phyloP scores from a whole-genome alignment of 2,888 invertebrate species.

The Xylophagus ater region DNA sequence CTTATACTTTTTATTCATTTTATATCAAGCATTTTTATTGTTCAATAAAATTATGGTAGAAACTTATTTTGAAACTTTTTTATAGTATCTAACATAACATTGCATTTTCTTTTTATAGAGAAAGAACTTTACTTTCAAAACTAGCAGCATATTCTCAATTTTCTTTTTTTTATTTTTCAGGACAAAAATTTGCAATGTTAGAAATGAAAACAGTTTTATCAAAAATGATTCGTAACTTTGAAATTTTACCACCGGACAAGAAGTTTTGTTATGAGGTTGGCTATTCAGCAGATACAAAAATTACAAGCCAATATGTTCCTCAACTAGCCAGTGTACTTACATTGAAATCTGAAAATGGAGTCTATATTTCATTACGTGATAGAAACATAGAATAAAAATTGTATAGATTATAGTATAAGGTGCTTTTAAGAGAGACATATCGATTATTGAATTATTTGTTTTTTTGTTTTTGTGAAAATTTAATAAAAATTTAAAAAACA shows the following conservation, averaged over 20 bases:
- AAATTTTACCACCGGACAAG: conserved; percentile 30
- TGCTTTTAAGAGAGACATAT: no score
- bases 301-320: conserved; percentile 35
- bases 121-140: no score
- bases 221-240: conserved; percentile 42
- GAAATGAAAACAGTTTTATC: conserved; percentile 45
- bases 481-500: no score
- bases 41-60: no score
- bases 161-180: conserved; percentile 19
- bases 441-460: no score
- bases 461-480: no score
- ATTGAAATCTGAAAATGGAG: conserved; percentile 40
- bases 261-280: conserved; percentile 26
- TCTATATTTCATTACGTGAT: conserved; percentile 35
- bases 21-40: conserved; percentile 4
- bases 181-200: conserved; percentile 43
- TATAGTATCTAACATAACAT: no score
- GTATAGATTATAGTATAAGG: no score
- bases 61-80: no score
- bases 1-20: not conserved
- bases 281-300: no score
- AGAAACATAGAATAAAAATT: conserved; percentile 22
- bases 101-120: no score
- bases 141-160: no score
- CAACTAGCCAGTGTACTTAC: conserved; percentile 39